phyloP scores from a whole-genome alignment of 2,113 vertebrate genomes.

The Oncorhynchus nerka region DNA sequence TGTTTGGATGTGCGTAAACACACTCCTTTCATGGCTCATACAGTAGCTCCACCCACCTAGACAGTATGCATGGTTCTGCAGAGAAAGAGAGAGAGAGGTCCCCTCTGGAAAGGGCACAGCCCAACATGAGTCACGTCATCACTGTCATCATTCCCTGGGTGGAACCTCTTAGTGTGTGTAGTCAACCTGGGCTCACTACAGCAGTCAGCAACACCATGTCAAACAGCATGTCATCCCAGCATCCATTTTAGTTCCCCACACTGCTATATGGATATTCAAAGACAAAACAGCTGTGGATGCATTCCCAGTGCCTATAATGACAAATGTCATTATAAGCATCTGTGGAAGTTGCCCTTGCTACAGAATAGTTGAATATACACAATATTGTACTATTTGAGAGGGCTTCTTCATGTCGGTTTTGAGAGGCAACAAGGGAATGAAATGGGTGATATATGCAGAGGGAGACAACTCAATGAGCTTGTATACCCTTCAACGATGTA shows the following conservation, averaged over 20 bases:
- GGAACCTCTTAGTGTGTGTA: slow-evolving; percentile 20
- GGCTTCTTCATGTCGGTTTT: too few species aligned
- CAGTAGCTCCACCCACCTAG: slow-evolving; percentile 14
- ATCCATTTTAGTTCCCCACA: slow-evolving; percentile 54
- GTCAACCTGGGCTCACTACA: slow-evolving; percentile 50
- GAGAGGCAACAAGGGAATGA: too few species aligned
- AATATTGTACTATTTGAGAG: too few species aligned
- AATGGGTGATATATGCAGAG: neutral
- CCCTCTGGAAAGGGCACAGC: slow-evolving; percentile 40
- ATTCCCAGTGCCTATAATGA: too few species aligned
- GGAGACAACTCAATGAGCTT: neutral
- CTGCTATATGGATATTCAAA: slow-evolving; percentile 43
- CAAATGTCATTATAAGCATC: neutral
- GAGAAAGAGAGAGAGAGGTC: neutral
- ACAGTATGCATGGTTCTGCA: slow-evolving; percentile 3
- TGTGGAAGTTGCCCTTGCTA: neutral
- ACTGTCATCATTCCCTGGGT: slow-evolving; percentile 8
- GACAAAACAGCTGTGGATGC: neutral
- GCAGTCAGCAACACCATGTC: slow-evolving; percentile 54
- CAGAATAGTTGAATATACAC: too few species aligned
- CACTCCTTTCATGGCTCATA: neutral
- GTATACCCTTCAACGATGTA: neutral
- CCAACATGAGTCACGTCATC: slow-evolving; percentile 30
- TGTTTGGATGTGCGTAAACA: too few species aligned
- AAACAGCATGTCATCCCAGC: slow-evolving; percentile 55